phyloP scores from a whole-genome alignment of 2,113 vertebrate species.

The Montifringilla adamsi region DNA sequence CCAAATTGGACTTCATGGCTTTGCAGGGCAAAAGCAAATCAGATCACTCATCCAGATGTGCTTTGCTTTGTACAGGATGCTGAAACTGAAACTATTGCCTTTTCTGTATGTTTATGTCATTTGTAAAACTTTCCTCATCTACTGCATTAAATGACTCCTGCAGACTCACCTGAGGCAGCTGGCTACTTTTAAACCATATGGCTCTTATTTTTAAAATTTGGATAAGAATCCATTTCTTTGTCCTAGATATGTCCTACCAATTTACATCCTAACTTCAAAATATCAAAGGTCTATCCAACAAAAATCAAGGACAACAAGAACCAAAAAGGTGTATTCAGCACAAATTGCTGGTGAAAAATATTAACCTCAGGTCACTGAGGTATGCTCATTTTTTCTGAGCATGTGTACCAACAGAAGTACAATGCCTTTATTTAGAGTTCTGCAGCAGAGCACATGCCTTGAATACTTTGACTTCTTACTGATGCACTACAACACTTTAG shows the following conservation, averaged over 20 bases:
- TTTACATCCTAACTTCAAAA: not conserved
- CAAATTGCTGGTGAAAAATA: constrained; percentile 11
- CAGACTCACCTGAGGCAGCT: not conserved
- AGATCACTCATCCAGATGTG: not conserved
- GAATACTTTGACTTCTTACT: not conserved
- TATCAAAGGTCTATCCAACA: not conserved
- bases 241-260: not conserved
- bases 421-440: not conserved
- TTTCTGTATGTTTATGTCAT: not conserved
- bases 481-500: not conserved
- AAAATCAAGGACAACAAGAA: constrained; percentile 21
- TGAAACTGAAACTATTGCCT: constrained; percentile 2
- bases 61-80: not conserved
- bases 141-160: not conserved
- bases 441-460: not conserved
- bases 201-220: not conserved
- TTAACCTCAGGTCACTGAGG: not conserved
- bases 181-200: not conserved
- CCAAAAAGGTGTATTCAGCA: not conserved
- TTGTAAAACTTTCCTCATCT: not conserved
- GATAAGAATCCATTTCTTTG: not conserved
- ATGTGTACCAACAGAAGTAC: not conserved
- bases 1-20: constrained; percentile 53
- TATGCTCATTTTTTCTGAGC: not conserved
- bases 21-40: constrained; percentile 42